phyloP scores from a whole-genome alignment of 1,140 invertebrate genomes.

The Trinorchestia longiramus region DNA sequence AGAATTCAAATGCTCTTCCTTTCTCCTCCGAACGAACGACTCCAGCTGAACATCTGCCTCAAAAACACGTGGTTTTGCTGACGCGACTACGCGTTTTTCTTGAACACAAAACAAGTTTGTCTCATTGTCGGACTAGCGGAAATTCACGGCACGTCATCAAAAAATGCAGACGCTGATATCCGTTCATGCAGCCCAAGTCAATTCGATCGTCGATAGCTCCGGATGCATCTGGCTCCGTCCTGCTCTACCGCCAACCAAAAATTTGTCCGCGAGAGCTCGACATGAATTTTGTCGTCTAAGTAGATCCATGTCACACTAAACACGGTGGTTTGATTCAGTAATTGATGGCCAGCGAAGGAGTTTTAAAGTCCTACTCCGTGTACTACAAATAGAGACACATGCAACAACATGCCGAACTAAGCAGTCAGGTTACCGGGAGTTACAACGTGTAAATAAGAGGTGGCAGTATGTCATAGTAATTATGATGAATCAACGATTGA shows the following conservation, averaged over 20 bases:
- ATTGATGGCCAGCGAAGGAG: neutral
- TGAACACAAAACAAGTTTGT: neutral
- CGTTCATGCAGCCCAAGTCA: neutral
- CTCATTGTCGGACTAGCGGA: neutral
- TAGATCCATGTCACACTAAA: neutral
- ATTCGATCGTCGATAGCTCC: neutral
- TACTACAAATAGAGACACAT: no score
- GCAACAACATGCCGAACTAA: no score
- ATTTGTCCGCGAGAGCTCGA: neutral
- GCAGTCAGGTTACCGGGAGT: no score
- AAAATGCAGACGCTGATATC: neutral
- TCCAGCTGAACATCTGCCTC: no score
- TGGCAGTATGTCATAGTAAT: no score
- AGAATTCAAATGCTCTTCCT: no score
- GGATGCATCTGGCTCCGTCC: neutral
- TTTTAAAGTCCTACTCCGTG: no score
- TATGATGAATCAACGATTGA: no score
- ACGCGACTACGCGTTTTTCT: neutral
- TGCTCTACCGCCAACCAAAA: neutral
- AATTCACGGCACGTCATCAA: neutral
- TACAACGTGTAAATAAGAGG: no score
- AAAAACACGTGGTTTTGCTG: no score
- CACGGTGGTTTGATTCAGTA: neutral
- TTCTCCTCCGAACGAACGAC: no score
- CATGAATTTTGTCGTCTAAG: neutral